Base-by-base conservation (phyloP, 2,888 invertebrate species). In the Globia sparganii region DNA sequence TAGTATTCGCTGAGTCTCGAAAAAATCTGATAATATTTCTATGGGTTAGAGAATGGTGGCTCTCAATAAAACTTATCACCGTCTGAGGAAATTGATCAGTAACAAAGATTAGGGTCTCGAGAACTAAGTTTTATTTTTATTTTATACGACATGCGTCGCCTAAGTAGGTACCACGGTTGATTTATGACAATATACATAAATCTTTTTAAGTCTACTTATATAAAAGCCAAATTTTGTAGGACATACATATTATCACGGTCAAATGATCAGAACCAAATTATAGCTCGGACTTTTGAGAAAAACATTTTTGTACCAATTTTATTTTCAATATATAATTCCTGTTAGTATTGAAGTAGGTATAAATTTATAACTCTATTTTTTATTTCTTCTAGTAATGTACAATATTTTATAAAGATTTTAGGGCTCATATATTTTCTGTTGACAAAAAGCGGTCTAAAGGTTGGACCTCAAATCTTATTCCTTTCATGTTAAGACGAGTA, bases 21-120 rank as follows among this genome's bases (percentile, higher is more conserved):
- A 88, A 90, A 89, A 89, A 88, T 81, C 90, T 83, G 86, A 90
- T 90, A 88, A 88, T 89, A 90, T 87, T 90, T 90, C 88, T 87
- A 89, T 89, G 87, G 82, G 72, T 84, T 78, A 69, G 83, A 62
- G 67, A 84, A 87, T 83, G 76, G 75, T 81, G 64, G 76, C 53
- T 72, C 70, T 70, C 73, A 76, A 76, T 85, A 83, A 88, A 85
- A 83, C 69, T 77, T 85, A 83, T 83, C 80, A 80, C 72, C 53
- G 56, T 56, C 21, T 80, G 49, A 74, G 68, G 64, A 78, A 80
- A 77, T 83, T 81, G 78, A 85, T 86, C 78, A 75, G 70, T 70
- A 65, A 11, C 70, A 82, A 72, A 76, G 86, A 88, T 79, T 74
- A 82, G 64, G 58, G 61, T 74, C 49, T 58, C 21, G 11, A 70